Evolutionary conservation across 2,888 invertebrate species (phyloP).

Genomic region (Trichogramma evanescens): DNA sequence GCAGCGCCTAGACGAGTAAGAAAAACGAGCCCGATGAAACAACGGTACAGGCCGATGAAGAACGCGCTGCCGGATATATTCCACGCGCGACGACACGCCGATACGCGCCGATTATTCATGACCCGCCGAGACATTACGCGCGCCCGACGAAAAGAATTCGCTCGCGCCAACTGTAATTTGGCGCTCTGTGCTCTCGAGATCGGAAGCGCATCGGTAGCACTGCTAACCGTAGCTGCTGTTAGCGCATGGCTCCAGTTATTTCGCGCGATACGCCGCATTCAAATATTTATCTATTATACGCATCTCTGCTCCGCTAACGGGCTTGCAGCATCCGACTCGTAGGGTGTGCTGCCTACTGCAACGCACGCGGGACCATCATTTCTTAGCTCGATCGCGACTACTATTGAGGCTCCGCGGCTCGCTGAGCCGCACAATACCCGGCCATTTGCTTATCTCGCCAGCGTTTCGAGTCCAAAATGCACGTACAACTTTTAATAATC

Average conservation of each 20-base stretch:
- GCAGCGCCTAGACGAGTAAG: too few species aligned
- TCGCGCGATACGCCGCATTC: neutral
- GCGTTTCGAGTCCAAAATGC: neutral
- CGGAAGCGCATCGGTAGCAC: neutral
- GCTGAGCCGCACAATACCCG: slow-evolving; percentile 1
- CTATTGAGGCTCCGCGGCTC: neutral
- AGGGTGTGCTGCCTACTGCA: neutral
- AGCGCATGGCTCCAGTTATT: neutral
- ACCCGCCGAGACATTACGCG: too few species aligned
- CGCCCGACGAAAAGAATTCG: too few species aligned
- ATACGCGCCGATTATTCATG: too few species aligned
- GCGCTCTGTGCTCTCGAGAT: neutral
- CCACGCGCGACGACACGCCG: too few species aligned
- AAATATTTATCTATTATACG: slow-evolving; percentile 15
- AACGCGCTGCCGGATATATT: too few species aligned
- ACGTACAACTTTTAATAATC: slow-evolving; percentile 15
- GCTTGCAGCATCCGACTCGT: too few species aligned
- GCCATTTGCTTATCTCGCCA: slow-evolving; percentile 2
- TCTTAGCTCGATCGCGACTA: neutral
- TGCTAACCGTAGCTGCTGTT: neutral
- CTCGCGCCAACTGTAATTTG: too few species aligned
- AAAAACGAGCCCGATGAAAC: too few species aligned
- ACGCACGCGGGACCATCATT: neutral
- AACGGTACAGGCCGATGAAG: too few species aligned
- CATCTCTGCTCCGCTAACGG: slow-evolving; percentile 17